Percentiles rank a stretch among this genome's conserved stretches.
phyloP scores from a whole-genome alignment of 2,797 vertebrate genomes.

The Lepilemur septentrionalis region DNA sequence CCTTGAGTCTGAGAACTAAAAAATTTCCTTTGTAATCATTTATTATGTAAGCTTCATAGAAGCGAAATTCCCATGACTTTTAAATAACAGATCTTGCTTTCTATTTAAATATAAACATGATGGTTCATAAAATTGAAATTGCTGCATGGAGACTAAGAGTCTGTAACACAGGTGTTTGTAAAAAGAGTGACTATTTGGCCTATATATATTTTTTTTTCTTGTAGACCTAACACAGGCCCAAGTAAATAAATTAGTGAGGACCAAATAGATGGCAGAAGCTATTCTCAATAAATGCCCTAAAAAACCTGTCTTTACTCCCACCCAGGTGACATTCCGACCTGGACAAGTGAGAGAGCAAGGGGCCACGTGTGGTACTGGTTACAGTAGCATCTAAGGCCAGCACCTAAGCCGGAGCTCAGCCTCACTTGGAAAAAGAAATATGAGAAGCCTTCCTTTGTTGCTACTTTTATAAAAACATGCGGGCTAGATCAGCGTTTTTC shows the following conservation, averaged over 20 bases:
- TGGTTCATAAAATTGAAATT: constrained; percentile 28
- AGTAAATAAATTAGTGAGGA: background rate
- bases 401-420: background rate
- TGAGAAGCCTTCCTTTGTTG: background rate
- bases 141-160: background rate
- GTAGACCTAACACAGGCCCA: background rate
- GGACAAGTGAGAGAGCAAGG: background rate
- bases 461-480: background rate
- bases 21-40: constrained; percentile 16
- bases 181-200: background rate
- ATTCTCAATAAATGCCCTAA: background rate
- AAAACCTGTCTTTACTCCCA: background rate
- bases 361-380: background rate
- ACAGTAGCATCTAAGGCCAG: background rate
- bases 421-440: background rate
- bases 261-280: background rate
- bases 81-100: constrained; percentile 60
- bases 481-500: background rate
- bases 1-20: constrained; percentile 54
- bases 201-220: background rate
- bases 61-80: constrained; percentile 46
- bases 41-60: constrained; percentile 53
- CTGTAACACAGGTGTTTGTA: background rate
- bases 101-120: constrained; percentile 38
- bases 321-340: background rate